Evolutionary conservation across 1,140 invertebrate genomes (phyloP), one percentile per base, ranked within the genome.

Genomic region (Acarapis woodi): DNA sequence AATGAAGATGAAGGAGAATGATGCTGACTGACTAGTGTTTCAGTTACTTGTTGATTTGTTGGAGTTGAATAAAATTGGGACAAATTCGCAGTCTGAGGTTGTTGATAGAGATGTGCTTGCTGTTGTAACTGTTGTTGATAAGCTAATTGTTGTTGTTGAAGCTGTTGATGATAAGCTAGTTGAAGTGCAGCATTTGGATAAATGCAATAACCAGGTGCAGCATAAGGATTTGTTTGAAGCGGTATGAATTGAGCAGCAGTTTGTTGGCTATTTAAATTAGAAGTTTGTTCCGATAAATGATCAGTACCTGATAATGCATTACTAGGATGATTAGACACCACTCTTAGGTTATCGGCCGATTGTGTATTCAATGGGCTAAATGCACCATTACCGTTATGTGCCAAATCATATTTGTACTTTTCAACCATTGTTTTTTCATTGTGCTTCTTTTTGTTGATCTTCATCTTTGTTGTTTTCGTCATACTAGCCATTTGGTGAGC

Each of bases 401-500:
- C 25, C 8, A 28, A 8, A 8, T 28, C 29, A 12, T 42, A 39
- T 42, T 41, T 37, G 29, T 39, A 36, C n/a, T 38, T 38, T 39
- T 38, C 41, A 16, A 21, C 18, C 12, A 39, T 43, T 14, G 44
- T 28, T n/a, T 23, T 32, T 14, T 38, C 35, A 22, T 44, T 46
- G 18, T 44, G 44, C 26, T 43, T 42, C 26, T 43, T 40, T 42
- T 46, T 46, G 4, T 37, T 46, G 2, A 46, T 42, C 35, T 46
- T 26, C 19, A 24, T n/a, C 15, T 38, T 23, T 20, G 37, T 38
- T 4, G 37, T 19, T n/a, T n/a, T n/a, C n/a, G n/a, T n/a, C n/a
- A n/a, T n/a, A n/a, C n/a, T n/a, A n/a, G n/a, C n/a, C n/a, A n/a
- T n/a, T n/a, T n/a, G n/a, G n/a, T n/a, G n/a, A n/a, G n/a, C n/a